Evolutionary conservation across 1,140 invertebrate species (phyloP).

Genomic region (Liolophura sinensis): DNA sequence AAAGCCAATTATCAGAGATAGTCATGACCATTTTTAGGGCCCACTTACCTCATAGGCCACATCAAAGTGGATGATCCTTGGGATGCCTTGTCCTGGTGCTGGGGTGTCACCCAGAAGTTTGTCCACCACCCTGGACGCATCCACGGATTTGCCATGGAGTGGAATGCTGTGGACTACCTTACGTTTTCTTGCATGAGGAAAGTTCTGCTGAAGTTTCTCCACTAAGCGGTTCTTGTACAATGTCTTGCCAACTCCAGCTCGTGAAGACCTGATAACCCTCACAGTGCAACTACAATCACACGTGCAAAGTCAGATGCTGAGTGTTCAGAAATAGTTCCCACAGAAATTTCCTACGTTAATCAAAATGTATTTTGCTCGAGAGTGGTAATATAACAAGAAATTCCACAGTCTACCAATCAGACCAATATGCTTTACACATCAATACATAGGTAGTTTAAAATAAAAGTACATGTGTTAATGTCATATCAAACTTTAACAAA

Average conservation of each 20-base stretch:
- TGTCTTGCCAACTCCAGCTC: constrained; percentile 50
- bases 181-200: neutral
- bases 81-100: constrained; percentile 17
- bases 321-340: neutral
- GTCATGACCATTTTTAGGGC: too few species aligned
- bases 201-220: constrained; percentile 12
- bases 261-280: constrained; percentile 40
- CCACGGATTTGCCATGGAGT: constrained; percentile 33
- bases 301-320: neutral
- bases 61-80: constrained; percentile 46
- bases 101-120: constrained; percentile 28
- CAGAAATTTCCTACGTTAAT: neutral
- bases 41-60: constrained; percentile 42
- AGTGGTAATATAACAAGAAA: neutral
- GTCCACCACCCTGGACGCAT: constrained; percentile 21
- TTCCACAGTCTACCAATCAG: neutral
- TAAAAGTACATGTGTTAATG: neutral
- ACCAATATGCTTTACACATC: neutral
- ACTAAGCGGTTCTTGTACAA: constrained; percentile 33
- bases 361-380: neutral
- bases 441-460: neutral
- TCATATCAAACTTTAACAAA: neutral
- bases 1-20: neutral
- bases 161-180: constrained; percentile 27
- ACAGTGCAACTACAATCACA: constrained; percentile 31